These are phyloP conservation scores for Chaetura pelagica DNA, from an alignment of 2,113 vertebrate genomes.

Conservation along the genomic window DNA sequence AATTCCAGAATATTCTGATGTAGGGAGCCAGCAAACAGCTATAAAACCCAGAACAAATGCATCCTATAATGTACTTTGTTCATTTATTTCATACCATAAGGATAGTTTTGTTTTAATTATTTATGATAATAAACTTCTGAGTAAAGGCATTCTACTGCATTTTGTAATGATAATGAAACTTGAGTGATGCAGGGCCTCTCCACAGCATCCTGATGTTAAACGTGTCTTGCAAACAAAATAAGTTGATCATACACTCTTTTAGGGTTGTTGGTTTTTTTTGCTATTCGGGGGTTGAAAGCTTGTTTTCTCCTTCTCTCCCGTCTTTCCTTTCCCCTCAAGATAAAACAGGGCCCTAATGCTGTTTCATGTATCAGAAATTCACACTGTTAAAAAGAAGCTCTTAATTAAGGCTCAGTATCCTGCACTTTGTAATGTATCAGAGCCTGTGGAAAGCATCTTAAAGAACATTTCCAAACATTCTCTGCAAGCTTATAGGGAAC, in stretches of 20 bases:
- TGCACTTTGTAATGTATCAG: neutral
- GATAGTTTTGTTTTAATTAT: slow-evolving; percentile 65
- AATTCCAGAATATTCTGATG: slow-evolving; percentile 43
- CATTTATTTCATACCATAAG: slow-evolving; percentile 39
- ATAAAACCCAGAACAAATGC: slow-evolving; percentile 14
- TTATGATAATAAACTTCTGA: slow-evolving; percentile 55
- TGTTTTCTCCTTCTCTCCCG: neutral
- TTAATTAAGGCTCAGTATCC: slow-evolving; percentile 28
- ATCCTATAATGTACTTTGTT: slow-evolving; percentile 32
- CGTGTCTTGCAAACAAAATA: slow-evolving; percentile 9
- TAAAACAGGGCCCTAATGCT: neutral
- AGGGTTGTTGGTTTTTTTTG: neutral
- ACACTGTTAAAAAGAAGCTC: neutral
- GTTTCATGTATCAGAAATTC: slow-evolving; percentile 3
- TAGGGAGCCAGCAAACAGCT: slow-evolving; percentile 13
- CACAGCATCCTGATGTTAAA: slow-evolving; percentile 15
- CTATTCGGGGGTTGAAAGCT: neutral
- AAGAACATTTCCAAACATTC: neutral
- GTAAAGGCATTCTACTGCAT: slow-evolving; percentile 19
- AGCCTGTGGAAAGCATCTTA: neutral
- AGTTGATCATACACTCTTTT: neutral
- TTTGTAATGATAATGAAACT: slow-evolving; percentile 54
- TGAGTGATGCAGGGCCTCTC: slow-evolving; percentile 10
- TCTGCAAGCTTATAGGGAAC: neutral
- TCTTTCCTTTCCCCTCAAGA: neutral